These are phyloP conservation scores for Cephalopachus bancanus DNA, from an alignment of 2,797 vertebrate genomes.

Conservation along the genomic window DNA sequence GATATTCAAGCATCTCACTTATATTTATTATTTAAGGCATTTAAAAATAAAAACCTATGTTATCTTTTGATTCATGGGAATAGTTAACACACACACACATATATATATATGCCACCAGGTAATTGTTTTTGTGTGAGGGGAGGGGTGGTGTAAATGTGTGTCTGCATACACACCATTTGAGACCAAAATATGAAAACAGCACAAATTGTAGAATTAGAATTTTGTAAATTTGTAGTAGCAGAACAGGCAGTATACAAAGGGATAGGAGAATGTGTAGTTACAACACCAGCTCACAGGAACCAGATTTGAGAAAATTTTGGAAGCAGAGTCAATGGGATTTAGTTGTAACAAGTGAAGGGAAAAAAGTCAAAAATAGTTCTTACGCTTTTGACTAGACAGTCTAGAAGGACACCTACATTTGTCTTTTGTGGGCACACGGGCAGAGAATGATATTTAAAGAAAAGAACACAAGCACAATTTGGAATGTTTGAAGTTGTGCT, in stretches of 20 bases:
- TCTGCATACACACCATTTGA: neutral
- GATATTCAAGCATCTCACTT: neutral
- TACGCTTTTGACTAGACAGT: neutral
- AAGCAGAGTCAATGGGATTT: neutral
- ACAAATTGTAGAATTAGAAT: neutral
- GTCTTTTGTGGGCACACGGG: neutral
- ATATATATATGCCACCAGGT: neutral
- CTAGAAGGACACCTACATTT: neutral
- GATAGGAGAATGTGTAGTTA: neutral
- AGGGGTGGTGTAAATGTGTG: neutral
- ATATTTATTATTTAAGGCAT: neutral
- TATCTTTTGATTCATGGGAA: conserved; percentile 2
- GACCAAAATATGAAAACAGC: neutral
- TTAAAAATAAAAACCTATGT: neutral
- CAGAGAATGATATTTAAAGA: neutral
- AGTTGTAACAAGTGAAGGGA: neutral
- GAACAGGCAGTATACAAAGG: neutral
- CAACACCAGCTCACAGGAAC: no score
- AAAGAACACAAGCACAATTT: neutral
- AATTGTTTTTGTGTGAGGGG: neutral
- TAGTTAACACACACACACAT: neutral
- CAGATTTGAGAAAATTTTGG: neutral
- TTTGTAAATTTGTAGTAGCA: neutral
- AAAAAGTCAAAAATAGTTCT: neutral
- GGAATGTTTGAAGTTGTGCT: neutral